Base-by-base conservation (phyloP, 1,140 invertebrate genomes). In the Palaemon carinicauda region DNA sequence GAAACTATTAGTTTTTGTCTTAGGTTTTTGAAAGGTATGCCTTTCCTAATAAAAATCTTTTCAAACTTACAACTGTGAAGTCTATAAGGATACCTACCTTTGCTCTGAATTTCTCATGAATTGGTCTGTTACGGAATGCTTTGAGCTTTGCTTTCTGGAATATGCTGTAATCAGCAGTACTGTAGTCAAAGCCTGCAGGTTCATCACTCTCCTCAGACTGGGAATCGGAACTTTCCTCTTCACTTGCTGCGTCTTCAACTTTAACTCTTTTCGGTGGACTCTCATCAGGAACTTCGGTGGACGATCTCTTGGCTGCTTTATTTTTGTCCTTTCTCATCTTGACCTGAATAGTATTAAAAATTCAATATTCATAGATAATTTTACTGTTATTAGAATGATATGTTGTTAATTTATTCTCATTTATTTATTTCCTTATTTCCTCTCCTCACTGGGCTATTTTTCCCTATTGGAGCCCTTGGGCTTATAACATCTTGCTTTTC, bases 101-200 rank as follows among this genome's bases (percentile, higher is more conserved):
- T 78, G 73, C 82, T 51, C 29, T 78, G 31, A 84, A 78, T 27
- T 24, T 84, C 31, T 78, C 82, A 29, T 65, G 77, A 53, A 84
- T 24, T 17, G 41, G 82, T 27, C 10, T 60, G 21, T 41, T 78
- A 4, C 17, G 19, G 17, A 41, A n/a, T 15, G 15, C 52, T 60
- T 84, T 84, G 5, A 21, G 60, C 24, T 75, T 29, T 65, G 82
- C 29, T 41, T 84, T 84, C n/a, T 56, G 82, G 73, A 84, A 84
- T 10, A 84, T 24, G 50, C 31, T 60, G 9, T 75, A 84, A 50
- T 84, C 82, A 17, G 82, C 82, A 31, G 53, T 14, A 15, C 50
- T 53, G 51, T 84, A 84, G 51, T 84, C 73, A 75, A 84, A 84
- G 27, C 41, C 74, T 65, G 17, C 3, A 5, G 69, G 17, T 17